phyloP scores from a whole-genome alignment of 2,797 vertebrate genomes.

The Gymnodraco acuticeps region DNA sequence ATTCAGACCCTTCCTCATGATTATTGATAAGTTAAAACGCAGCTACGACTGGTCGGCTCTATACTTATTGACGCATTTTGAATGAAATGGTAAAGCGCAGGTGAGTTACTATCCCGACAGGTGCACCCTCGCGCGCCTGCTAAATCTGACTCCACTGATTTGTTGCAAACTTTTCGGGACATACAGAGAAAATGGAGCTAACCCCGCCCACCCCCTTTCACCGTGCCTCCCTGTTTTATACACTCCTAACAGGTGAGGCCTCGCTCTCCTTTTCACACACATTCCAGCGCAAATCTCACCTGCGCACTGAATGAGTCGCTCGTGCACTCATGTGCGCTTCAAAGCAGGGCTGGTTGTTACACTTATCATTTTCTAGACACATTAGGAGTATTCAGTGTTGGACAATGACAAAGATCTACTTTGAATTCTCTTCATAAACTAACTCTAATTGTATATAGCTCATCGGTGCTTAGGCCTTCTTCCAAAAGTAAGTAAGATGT shows the following conservation, averaged over 20 bases:
- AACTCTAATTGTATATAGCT: too few relatives aligned
- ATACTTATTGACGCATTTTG: slow-evolving; percentile 52
- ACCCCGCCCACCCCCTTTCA: slow-evolving; percentile 62
- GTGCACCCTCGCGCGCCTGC: slow-evolving; percentile 40
- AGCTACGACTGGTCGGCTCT: not conserved
- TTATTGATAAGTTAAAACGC: not conserved
- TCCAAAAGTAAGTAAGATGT: slow-evolving; percentile 3
- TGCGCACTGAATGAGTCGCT: not conserved
- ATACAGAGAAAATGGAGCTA: slow-evolving; percentile 69
- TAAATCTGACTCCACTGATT: slow-evolving; percentile 35
- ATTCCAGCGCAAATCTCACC: slow-evolving; percentile 56
- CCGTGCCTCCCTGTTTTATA: slow-evolving; percentile 42
- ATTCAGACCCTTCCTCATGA: slow-evolving; percentile 81
- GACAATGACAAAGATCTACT: too few relatives aligned
- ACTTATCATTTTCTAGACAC: not conserved
- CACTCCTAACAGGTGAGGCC: slow-evolving; percentile 75
- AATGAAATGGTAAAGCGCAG: slow-evolving; percentile 26
- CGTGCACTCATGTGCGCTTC: not conserved
- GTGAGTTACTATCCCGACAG: slow-evolving; percentile 38
- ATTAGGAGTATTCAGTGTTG: not conserved
- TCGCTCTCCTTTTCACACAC: slow-evolving; percentile 27
- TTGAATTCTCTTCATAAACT: too few relatives aligned
- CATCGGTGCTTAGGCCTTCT: not conserved
- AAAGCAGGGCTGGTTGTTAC: not conserved
- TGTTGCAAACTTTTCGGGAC: slow-evolving; percentile 42